These are phyloP conservation scores for Epinotia brunnichana DNA, from an alignment of 2,888 invertebrate genomes.

Conservation along the genomic window DNA sequence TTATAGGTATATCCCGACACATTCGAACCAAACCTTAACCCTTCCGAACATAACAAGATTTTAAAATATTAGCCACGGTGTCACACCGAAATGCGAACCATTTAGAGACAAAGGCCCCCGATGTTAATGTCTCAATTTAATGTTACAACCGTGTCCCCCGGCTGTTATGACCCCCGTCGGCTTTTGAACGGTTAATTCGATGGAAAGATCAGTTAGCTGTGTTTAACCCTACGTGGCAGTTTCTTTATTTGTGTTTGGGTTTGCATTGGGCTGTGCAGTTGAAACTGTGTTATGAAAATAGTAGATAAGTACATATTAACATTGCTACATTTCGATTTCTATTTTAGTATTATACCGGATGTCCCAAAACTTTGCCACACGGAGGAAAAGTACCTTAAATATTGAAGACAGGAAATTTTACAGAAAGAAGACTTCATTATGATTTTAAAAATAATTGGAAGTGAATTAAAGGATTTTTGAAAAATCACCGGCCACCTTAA, in stretches of 20 bases:
- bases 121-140: constrained; percentile 76
- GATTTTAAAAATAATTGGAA: too few species aligned
- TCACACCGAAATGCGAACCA: constrained; percentile 51
- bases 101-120: constrained; percentile 63
- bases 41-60: constrained; percentile 39
- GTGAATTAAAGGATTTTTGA: too few species aligned
- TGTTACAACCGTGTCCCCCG: constrained; percentile 66
- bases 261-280: constrained; percentile 40
- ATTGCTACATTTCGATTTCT: neutral
- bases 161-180: constrained; percentile 64
- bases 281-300: neutral
- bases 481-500: too few species aligned
- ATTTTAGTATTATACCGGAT: too few species aligned
- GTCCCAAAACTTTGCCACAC: too few species aligned
- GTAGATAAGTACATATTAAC: neutral
- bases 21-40: constrained; percentile 30
- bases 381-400: too few species aligned
- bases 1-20: neutral
- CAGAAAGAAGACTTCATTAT: too few species aligned
- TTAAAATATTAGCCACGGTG: constrained; percentile 47
- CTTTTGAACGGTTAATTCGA: constrained; percentile 77
- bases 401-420: too few species aligned
- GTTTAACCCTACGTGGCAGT: constrained; percentile 61
- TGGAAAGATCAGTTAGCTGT: constrained; percentile 66
- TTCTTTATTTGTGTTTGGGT: constrained; percentile 57